A percentile compares a stretch with the other conserved stretches of the same genome.
These are phyloP conservation scores for Lasius platythorax DNA, from an alignment of 2,888 invertebrate species.

Conservation along the genomic window DNA sequence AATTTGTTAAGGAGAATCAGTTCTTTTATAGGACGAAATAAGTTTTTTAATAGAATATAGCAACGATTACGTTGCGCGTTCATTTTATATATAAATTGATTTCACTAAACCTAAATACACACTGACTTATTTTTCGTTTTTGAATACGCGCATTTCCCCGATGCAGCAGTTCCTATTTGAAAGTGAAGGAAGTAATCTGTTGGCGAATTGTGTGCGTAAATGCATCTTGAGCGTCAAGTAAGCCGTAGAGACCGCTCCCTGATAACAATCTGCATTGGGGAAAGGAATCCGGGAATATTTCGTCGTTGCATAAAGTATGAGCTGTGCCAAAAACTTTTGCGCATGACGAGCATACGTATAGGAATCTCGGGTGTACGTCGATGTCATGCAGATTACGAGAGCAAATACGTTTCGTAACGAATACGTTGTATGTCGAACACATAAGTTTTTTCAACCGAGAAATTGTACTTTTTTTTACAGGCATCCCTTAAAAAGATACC, in stretches of 20 bases:
- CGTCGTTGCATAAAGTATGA: slow-evolving; percentile 36
- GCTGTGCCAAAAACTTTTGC: slow-evolving; percentile 24
- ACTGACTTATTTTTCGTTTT: not conserved
- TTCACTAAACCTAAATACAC: not conserved
- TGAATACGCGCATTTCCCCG: not conserved
- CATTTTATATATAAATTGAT: not conserved
- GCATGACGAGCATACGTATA: slow-evolving; percentile 6
- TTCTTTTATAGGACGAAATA: not conserved
- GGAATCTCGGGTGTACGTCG: slow-evolving; percentile 34
- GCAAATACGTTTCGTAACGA: slow-evolving; percentile 21
- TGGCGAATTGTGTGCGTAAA: slow-evolving; percentile 23
- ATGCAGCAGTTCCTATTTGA: not conserved
- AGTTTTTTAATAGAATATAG: not conserved
- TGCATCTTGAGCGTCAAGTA: slow-evolving; percentile 24
- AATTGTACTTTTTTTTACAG: not conserved
- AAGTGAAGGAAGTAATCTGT: slow-evolving; percentile 31
- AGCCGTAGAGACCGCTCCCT: slow-evolving; percentile 25
- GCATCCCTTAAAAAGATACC: not conserved
- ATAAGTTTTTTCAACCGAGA: slow-evolving; percentile 4
- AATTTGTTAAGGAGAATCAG: not conserved
- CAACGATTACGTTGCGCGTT: not conserved
- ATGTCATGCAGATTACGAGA: slow-evolving; percentile 9
- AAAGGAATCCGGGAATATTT: slow-evolving; percentile 50
- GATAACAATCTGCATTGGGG: slow-evolving; percentile 31
- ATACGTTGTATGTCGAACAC: slow-evolving; percentile 8